Evolutionary conservation across 2,888 invertebrate species (phyloP).

Genomic region (Antheraea assamensis): DNA sequence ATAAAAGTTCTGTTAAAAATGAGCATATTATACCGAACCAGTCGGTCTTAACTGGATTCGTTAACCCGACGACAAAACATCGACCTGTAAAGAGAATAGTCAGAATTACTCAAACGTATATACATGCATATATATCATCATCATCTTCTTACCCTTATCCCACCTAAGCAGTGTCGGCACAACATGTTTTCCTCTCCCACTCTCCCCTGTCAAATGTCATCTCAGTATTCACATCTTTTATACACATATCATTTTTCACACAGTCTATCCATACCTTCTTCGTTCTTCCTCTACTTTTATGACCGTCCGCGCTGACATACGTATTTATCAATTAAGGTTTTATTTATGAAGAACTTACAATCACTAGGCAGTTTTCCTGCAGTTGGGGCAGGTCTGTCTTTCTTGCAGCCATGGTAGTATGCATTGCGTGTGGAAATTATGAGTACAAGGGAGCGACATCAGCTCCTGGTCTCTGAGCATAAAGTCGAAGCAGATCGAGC

Average conservation of each 20-base stretch:
- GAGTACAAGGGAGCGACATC: slow-evolving; percentile 62
- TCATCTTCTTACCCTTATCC: too few species aligned
- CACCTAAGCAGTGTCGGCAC: too few species aligned
- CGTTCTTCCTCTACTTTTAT: too few species aligned
- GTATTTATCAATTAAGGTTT: not conserved
- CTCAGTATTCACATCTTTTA: too few species aligned
- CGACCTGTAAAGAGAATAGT: not conserved
- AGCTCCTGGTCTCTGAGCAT: slow-evolving; percentile 61
- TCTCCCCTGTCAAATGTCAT: too few species aligned
- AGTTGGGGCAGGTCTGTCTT: slow-evolving; percentile 71
- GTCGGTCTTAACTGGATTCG: not conserved
- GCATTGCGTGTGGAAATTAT: slow-evolving; percentile 70
- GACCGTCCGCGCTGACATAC: not conserved
- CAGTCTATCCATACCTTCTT: too few species aligned
- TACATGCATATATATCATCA: too few species aligned
- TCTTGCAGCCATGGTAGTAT: slow-evolving; percentile 71
- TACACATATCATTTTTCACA: too few species aligned
- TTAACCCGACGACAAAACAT: not conserved
- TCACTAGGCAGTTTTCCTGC: slow-evolving; percentile 59
- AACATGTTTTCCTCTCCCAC: too few species aligned
- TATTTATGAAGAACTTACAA: not conserved
- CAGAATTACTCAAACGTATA: not conserved
- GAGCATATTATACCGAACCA: not conserved
- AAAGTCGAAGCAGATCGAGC: slow-evolving; percentile 72
- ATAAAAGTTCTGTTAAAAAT: not conserved